Evolutionary conservation across 1,140 invertebrate species (phyloP), one percentile per base, ranked within the genome.

Genomic region (Penaeus chinensis): DNA sequence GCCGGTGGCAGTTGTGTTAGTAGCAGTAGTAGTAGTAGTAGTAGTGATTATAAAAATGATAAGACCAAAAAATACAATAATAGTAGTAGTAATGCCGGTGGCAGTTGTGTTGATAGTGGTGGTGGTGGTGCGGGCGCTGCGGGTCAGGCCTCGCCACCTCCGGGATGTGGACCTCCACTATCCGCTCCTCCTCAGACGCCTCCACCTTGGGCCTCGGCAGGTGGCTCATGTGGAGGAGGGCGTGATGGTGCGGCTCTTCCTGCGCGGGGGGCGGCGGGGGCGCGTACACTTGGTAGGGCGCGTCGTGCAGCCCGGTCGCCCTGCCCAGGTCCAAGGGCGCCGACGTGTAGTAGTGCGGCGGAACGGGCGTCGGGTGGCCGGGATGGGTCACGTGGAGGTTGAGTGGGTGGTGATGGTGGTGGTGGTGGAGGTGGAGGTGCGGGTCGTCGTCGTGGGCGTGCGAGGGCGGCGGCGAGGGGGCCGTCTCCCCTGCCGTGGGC

Each of bases 381-480:
- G 47, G 47, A 13, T 47, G 1, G 47, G 47, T 47, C 47, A 87
- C 69, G 85, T 89, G 89, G 13, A 87, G 81, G 69, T 89, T 77
- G 10, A 87, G 85, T 18, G 79, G 86, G 76, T 85, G 77, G 80
- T 74, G 69, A 32, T 88, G 80, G 76, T 77, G 54, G 54, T 74
- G 69, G 13, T 84, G 81, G 69, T 89, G 65, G 10, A 87, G 85
- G n/a, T 65, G 86, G 76, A 78, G 77, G 80, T 74, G 69, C 37
- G 83, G 80, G 76, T 77, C 54, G 54, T 74, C 54, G 80, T n/a
- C 61, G 79, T 65, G 82, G 85, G 76, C 54, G 77, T 66, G 79
- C 61, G 82, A 69, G 63, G 87, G 87, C 24, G 89, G 84, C n/a
- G 89, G 84, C n/a, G 85, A 87, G 69, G 85, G 89, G 37, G 89